Percentiles rank a stretch among this genome's conserved stretches.
These are phyloP conservation scores for Trypoxylon attenuatum DNA, from an alignment of 2,888 invertebrate species.

Conservation along the genomic window DNA sequence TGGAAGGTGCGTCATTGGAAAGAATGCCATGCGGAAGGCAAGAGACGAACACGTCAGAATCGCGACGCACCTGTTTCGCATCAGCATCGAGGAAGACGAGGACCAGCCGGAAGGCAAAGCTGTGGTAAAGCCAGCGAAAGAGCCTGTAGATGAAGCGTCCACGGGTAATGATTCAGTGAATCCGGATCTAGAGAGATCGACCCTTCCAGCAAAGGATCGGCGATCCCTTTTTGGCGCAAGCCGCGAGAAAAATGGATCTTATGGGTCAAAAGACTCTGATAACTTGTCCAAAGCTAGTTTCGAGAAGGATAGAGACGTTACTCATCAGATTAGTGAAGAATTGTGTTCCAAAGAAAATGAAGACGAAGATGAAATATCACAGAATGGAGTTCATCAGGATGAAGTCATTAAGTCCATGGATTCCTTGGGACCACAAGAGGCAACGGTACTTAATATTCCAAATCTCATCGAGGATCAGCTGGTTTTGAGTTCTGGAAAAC, in stretches of 20 bases:
- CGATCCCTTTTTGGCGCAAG: no score
- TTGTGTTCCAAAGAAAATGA: no score
- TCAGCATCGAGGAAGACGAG: slow-evolving; percentile 60
- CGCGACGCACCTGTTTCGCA: slow-evolving; percentile 53
- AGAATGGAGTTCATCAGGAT: no score
- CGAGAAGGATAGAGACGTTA: background rate
- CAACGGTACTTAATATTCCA: no score
- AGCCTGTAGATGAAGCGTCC: background rate
- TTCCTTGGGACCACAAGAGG: background rate
- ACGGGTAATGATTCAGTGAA: background rate
- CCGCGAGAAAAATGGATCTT: background rate
- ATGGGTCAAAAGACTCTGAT: background rate
- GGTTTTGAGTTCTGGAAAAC: background rate
- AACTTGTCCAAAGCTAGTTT: background rate
- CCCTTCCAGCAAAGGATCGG: no score
- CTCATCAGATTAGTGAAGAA: no score
- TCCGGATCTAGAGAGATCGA: no score
- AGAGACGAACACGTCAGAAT: slow-evolving; percentile 49
- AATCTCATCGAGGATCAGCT: background rate
- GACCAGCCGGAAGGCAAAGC: slow-evolving; percentile 25
- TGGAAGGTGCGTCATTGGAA: slow-evolving; percentile 1
- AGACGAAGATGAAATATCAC: background rate
- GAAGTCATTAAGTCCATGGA: no score
- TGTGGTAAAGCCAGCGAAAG: background rate
- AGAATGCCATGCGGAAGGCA: slow-evolving; percentile 67